These are phyloP conservation scores for Anguilla japonica DNA, from an alignment of 2,113 vertebrate species.

Conservation along the genomic window DNA sequence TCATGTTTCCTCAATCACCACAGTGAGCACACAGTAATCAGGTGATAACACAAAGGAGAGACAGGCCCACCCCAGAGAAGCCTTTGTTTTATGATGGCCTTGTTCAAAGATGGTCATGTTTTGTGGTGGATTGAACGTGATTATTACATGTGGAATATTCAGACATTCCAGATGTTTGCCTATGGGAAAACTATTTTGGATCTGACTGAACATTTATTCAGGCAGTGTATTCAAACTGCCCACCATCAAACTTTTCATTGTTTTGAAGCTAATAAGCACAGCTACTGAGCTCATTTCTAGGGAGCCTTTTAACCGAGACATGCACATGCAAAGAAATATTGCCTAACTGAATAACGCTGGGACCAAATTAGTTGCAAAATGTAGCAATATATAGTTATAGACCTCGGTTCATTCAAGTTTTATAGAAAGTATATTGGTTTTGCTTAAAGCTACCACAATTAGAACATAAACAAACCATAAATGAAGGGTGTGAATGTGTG, in stretches of 20 bases:
- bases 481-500: not conserved
- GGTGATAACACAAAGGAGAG: not conserved
- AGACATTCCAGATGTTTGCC: not conserved
- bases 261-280: not conserved
- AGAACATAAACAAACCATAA: conserved; percentile 18
- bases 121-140: not conserved
- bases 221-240: not conserved
- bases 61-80: not conserved
- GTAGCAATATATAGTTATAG: not conserved
- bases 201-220: not conserved
- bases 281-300: not conserved
- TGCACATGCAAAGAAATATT: too few species aligned
- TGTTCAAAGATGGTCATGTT: conserved; percentile 3
- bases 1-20: not conserved
- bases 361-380: not conserved
- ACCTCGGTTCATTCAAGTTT: not conserved
- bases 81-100: not conserved
- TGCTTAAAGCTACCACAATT: conserved; percentile 16
- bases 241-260: not conserved
- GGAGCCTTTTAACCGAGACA: too few species aligned
- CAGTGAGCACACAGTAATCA: not conserved
- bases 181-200: not conserved
- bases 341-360: too few species aligned
- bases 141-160: not conserved
- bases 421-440: not conserved